Base-by-base conservation (phyloP, 2,797 vertebrate species). In the Pipistrellus nathusii region DNA sequence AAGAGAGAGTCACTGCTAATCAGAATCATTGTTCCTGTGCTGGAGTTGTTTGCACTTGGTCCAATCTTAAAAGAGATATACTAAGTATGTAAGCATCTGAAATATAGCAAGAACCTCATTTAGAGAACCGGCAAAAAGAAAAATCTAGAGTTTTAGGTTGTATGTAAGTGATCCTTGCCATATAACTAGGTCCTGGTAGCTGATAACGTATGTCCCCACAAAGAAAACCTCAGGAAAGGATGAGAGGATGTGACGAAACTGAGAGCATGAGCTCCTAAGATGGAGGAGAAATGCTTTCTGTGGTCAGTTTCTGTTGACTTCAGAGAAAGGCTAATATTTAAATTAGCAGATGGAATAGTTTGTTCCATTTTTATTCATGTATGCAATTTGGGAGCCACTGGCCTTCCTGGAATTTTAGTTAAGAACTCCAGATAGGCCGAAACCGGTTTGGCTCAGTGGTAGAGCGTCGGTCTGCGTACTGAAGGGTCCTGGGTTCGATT, bases 11-110 rank as follows among this genome's bases (percentile, higher is more conserved):
- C 35, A 53, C 57, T 91, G 48, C 71, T 87, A 71, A 78, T 84
- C 76, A 76, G 32, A 95, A 87, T 66, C 41, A 87, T 71, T 87
- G 17, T 11, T 32, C 12, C 68, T 72, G 14, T 88, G 27, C 38
- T 57, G 30, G 55, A 81, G 71, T 94, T 96, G 68, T 93, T 93
- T 93, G 44, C 95, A 93, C 66, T 86, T 72, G 64, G 53, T 89
- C 66, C 48, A 95, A 0, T 95, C 44, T 85, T 95, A 90, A 85
- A 83, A 94, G 68, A 90, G 7, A 62, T 75, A 62, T 90, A 8
- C 66, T 78, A 93, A 85, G 38, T 44, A 77, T 77, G 10, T 68
- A 90, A 57, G 23, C 44, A 73, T 73, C 38, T 94, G 76, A 85
- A 92, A 72, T 93, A 69, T 21, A 75, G 64, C 66, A 93, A 59